Conservation (phyloP, 2,888 invertebrate species). For the Lutraria lutraria region DNA sequence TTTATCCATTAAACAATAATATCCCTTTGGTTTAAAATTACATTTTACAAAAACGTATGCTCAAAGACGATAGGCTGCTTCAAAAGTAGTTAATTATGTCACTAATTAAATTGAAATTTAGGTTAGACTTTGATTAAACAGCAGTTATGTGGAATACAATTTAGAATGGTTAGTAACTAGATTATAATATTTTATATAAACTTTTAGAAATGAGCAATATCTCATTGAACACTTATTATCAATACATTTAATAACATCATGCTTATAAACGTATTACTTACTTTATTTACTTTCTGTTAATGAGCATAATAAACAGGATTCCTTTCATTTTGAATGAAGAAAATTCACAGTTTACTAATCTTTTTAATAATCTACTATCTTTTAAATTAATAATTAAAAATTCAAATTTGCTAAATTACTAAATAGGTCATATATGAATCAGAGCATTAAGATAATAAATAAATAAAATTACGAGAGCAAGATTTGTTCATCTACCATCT, state of each 20-base stretch:
- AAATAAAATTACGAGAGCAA: conserved; percentile 9
- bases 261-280: neutral
- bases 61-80: neutral
- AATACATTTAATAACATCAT: neutral
- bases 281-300: neutral
- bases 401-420: neutral
- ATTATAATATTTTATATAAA: neutral
- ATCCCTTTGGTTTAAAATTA: neutral
- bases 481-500: neutral
- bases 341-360: neutral
- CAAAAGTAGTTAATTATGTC: neutral
- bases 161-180: conserved; percentile 3
- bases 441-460: neutral
- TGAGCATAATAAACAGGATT: neutral
- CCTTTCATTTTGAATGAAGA: neutral
- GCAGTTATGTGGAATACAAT: neutral
- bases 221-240: neutral
- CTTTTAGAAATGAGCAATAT: neutral
- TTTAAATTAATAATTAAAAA: neutral
- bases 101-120: neutral
- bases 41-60: neutral
- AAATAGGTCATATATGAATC: neutral
- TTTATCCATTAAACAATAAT: neutral
- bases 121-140: neutral
- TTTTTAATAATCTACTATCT: too few species aligned